Conservation (phyloP, 1,140 invertebrate genomes). For the Camponotus pennsylvanicus region DNA sequence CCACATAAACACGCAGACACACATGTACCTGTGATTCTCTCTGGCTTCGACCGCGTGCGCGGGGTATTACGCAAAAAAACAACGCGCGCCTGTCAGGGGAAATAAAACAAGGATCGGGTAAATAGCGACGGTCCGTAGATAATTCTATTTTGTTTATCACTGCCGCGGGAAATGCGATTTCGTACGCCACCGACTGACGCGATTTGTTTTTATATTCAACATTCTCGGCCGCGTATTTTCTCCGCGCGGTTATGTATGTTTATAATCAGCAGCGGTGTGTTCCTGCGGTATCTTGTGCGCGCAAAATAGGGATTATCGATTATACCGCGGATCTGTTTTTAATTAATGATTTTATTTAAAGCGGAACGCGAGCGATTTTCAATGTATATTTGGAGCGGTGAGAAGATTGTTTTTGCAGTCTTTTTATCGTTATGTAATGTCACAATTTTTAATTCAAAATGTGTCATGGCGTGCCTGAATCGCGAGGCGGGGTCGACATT, state of each 20-base stretch:
- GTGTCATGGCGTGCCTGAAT: background rate
- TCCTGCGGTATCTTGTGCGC: slow-evolving; percentile 44
- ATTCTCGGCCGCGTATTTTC: slow-evolving; percentile 50
- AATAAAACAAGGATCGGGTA: slow-evolving; percentile 62
- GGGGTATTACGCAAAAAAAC: slow-evolving; percentile 59
- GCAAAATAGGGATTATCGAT: slow-evolving; percentile 56
- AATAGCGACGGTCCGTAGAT: slow-evolving; percentile 66
- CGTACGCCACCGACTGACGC: slow-evolving; percentile 63
- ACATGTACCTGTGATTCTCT: background rate
- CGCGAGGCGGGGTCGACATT: slow-evolving; percentile 22
- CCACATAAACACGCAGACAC: background rate
- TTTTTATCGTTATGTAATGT: background rate
- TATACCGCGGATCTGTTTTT: slow-evolving; percentile 39
- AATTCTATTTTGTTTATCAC: slow-evolving; percentile 80
- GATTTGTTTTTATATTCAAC: slow-evolving; percentile 62
- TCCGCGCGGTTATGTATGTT: slow-evolving; percentile 27
- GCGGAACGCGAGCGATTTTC: background rate
- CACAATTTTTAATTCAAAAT: slow-evolving; percentile 26
- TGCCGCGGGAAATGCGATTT: slow-evolving; percentile 72
- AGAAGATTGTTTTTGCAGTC: background rate
- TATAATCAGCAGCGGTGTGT: slow-evolving; percentile 42
- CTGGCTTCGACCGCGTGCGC: slow-evolving; percentile 35
- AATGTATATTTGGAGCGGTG: no score
- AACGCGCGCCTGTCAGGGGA: slow-evolving; percentile 58
- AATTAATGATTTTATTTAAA: slow-evolving; percentile 59